Conservation (phyloP, 2,888 invertebrate species). For the Herminia tarsipennalis region DNA sequence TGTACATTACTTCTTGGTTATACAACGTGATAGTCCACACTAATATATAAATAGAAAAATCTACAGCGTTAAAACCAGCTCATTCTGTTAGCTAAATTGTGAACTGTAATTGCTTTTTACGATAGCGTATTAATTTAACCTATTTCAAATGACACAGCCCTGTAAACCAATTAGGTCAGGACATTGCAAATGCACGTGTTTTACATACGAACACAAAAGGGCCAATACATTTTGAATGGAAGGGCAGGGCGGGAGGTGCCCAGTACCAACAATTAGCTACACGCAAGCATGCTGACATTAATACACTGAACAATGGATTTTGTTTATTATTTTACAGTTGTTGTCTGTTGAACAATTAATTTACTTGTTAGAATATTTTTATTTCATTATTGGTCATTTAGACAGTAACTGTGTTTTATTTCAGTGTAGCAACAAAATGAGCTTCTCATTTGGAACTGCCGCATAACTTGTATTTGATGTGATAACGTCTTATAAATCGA, state of each 20-base stretch:
- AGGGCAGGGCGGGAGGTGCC: slow-evolving; percentile 27
- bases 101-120: background rate
- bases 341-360: slow-evolving; percentile 1
- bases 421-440: too few species aligned
- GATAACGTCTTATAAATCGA: too few species aligned
- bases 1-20: too few species aligned
- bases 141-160: background rate
- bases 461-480: too few species aligned
- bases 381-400: too few species aligned
- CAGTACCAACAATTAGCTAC: slow-evolving; percentile 50
- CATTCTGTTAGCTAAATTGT: too few species aligned
- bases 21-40: too few species aligned
- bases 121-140: background rate
- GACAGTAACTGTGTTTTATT: too few species aligned
- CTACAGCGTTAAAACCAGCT: too few species aligned
- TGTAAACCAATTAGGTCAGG: slow-evolving; percentile 23
- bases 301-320: slow-evolving; percentile 34
- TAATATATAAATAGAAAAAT: too few species aligned
- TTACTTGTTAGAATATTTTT: background rate
- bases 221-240: slow-evolving; percentile 48
- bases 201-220: slow-evolving; percentile 24
- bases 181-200: slow-evolving; percentile 13
- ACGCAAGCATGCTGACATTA: slow-evolving; percentile 50
- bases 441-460: too few species aligned
- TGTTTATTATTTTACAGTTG: slow-evolving; percentile 29